Evolutionary conservation across 2,888 invertebrate genomes (phyloP).

Genomic region (Pyrocoelia pectoralis): DNA sequence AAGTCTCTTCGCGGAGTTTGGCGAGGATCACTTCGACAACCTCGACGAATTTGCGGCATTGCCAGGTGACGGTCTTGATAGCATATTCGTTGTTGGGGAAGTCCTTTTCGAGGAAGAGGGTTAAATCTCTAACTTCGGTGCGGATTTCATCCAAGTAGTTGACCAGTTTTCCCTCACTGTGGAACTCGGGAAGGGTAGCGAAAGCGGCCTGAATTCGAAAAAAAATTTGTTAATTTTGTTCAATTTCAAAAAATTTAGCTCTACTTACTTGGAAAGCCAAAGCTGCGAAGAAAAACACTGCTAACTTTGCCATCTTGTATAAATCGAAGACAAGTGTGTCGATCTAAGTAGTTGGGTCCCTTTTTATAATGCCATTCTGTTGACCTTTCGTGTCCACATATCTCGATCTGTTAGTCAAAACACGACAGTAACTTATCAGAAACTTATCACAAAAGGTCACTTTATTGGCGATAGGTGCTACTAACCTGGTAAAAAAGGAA

Average conservation of each 20-base stretch:
- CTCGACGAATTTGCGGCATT: slow-evolving; percentile 13
- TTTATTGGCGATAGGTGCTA: no score
- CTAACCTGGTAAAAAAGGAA: no score
- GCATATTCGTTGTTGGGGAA: slow-evolving; percentile 8
- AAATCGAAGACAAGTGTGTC: neutral
- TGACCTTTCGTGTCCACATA: no score
- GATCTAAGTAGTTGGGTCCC: neutral
- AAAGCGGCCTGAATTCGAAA: slow-evolving; percentile 10
- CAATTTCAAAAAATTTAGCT: neutral
- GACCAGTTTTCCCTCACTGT: neutral
- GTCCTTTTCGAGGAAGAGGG: slow-evolving; percentile 8
- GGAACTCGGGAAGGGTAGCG: neutral
- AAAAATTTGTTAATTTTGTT: neutral
- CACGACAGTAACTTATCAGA: no score
- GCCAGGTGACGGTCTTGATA: slow-evolving; percentile 15
- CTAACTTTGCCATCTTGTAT: slow-evolving; percentile 43
- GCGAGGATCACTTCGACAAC: slow-evolving; percentile 15
- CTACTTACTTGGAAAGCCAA: slow-evolving; percentile 46
- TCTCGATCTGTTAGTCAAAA: no score
- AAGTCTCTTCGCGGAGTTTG: slow-evolving; percentile 8
- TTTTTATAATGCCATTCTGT: no score
- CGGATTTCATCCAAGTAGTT: slow-evolving; percentile 11
- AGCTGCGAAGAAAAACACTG: slow-evolving; percentile 41
- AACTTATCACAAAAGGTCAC: no score
- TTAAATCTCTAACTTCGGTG: slow-evolving; percentile 1